Percentiles rank a stretch among this genome's conserved stretches.
Conservation (phyloP, 2,888 invertebrate genomes). For the Metalampra italica region DNA sequence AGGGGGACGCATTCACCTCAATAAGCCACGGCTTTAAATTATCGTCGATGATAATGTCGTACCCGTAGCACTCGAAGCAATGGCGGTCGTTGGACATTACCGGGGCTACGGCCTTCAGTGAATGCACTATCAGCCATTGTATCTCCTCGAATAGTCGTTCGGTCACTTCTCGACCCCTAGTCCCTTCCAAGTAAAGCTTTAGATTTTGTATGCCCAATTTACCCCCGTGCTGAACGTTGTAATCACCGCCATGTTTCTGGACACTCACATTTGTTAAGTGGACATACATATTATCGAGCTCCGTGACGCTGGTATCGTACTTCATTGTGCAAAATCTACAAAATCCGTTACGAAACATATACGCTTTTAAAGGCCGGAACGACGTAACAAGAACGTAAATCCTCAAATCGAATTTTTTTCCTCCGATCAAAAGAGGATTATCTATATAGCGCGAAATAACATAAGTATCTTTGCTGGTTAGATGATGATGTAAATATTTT, state of each 20-base stretch:
- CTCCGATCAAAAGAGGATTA: conserved; percentile 94
- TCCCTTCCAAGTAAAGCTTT: conserved; percentile 91
- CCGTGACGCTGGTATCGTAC: conserved; percentile 91
- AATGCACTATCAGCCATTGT: conserved; percentile 93
- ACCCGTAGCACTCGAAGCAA: conserved; percentile 96
- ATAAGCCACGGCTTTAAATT: conserved; percentile 95
- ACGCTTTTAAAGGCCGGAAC: conserved; percentile 94
- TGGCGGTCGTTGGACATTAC: conserved; percentile 94
- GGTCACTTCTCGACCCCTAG: conserved; percentile 90
- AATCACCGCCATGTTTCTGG: conserved; percentile 94
- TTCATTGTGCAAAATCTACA: conserved; percentile 97
- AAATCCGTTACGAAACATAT: conserved; percentile 93
- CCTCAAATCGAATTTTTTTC: conserved; percentile 96
- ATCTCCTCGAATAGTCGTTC: conserved; percentile 93
- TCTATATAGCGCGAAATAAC: conserved; percentile 97
- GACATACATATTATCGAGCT: conserved; percentile 94
- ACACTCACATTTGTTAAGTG: conserved; percentile 97
- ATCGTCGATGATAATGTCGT: conserved; percentile 96
- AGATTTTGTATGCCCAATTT: conserved; percentile 95
- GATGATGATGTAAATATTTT: conserved; percentile 88
- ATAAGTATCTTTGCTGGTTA: conserved; percentile 89
- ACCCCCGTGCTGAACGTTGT: conserved; percentile 95
- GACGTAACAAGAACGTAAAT: conserved; percentile 95
- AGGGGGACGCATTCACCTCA: conserved; percentile 96
- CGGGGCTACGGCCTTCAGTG: conserved; percentile 92